Evolutionary conservation across 1,140 invertebrate species (phyloP), one percentile per base, ranked within the genome.

Genomic region (Andrena cerasifolii): DNA sequence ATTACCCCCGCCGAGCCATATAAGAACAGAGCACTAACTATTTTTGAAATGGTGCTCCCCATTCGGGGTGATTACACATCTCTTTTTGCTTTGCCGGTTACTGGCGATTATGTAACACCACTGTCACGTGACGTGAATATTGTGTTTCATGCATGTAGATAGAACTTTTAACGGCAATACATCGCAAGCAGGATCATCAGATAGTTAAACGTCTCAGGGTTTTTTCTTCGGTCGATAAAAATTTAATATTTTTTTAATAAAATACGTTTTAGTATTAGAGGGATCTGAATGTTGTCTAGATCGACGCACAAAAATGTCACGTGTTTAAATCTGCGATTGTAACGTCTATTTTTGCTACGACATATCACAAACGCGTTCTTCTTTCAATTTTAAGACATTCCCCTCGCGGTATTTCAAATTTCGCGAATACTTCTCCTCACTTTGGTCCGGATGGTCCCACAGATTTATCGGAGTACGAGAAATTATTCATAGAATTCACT

Each of bases 1-100:
- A 88, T 89, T 90, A 90, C 90, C 87, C 86, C 87, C 86, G 79
- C 86, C 89, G 86, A 86, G 84, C 91, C 91, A 91, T 92, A 92
- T 92, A 92, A 90, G 91, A 91, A 82, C 90, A 91, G 84, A 70
- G 68, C 61, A 79, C 82, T 62, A 84, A 90, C 90, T 92, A 92
- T 92, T 92, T 92, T 91, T 89, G 90, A 90, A 86, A 72, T 80
- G 78, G 79, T 80, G 83, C 81, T 86, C 83, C 85, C 72, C 81
- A 85, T 78, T 66, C 63, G 51, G 49, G 59, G 62, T 24, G 61
- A 4, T 85, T 65, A 62, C 45, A 66, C n/a, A n/a, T n/a, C n/a
- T 75, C 62, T 67, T 66, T 24, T 36, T 77, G 79, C 62, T 58
- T 58, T 51, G 14, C 63, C 45, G 68, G 36, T 40, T 53, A 56